Percentiles rank a stretch among this genome's conserved stretches.
These are phyloP conservation scores for Megaceryle maxima DNA, from an alignment of 2,113 vertebrate species.

Conservation along the genomic window DNA sequence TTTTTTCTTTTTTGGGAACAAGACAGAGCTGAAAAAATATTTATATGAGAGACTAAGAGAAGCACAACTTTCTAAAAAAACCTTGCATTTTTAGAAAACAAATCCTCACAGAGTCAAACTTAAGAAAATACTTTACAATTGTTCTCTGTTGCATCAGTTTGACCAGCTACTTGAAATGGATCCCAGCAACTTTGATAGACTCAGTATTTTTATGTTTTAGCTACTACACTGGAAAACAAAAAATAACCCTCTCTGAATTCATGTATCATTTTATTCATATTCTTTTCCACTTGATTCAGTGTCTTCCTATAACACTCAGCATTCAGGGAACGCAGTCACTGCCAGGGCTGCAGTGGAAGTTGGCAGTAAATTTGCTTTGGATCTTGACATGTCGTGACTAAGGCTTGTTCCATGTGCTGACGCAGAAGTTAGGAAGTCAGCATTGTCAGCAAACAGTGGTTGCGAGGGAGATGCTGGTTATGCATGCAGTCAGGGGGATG, in stretches of 20 bases:
- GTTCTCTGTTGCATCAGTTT: neutral
- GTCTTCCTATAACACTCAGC: neutral
- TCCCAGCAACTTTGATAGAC: neutral
- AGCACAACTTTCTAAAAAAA: neutral
- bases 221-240: neutral
- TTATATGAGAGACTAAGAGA: neutral
- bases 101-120: neutral
- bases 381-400: neutral
- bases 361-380: neutral
- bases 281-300: neutral
- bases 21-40: neutral
- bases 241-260: neutral
- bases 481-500: neutral
- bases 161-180: neutral
- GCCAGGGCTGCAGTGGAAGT: neutral
- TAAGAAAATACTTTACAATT: neutral
- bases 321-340: neutral
- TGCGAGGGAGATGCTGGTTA: neutral
- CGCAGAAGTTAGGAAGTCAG: neutral
- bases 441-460: neutral
- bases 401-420: rapidly evolving
- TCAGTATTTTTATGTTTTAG: neutral
- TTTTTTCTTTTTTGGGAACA: neutral
- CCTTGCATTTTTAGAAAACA: neutral
- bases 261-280: rapidly evolving